A percentile compares a stretch with the other conserved stretches of the same genome.
These are phyloP conservation scores for Alauda arvensis DNA, from an alignment of 2,797 vertebrate genomes.

Conservation along the genomic window DNA sequence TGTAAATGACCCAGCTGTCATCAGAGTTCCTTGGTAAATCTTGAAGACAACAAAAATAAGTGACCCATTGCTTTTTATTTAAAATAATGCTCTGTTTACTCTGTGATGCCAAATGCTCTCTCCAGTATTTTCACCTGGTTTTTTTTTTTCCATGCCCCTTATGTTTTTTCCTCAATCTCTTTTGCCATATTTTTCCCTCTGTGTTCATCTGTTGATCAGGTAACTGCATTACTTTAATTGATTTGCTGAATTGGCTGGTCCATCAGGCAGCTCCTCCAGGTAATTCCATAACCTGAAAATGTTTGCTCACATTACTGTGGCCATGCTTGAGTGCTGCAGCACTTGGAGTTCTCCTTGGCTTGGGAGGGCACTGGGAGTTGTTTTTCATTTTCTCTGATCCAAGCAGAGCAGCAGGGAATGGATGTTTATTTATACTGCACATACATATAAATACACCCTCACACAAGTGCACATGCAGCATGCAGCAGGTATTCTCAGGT, in stretches of 20 bases:
- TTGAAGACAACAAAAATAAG: background rate
- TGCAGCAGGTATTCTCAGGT: background rate
- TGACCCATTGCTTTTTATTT: slow-evolving; percentile 15
- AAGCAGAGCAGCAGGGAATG: background rate
- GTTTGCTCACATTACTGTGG: background rate
- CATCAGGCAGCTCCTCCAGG: slow-evolving; percentile 20
- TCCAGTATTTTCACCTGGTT: background rate
- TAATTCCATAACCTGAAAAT: slow-evolving; percentile 13
- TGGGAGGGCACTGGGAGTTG: background rate
- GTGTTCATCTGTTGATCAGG: slow-evolving; percentile 9
- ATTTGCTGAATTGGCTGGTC: slow-evolving; percentile 9
- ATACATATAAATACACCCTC: background rate
- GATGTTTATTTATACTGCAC: background rate
- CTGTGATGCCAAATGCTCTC: background rate
- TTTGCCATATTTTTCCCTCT: background rate
- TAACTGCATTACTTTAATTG: slow-evolving; percentile 33
- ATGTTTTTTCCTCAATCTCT: background rate
- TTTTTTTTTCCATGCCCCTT: background rate
- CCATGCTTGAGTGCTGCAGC: background rate
- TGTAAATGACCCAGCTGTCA: background rate
- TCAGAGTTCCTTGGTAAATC: slow-evolving; percentile 5
- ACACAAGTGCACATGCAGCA: background rate
- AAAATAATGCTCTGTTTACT: background rate
- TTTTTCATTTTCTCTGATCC: background rate
- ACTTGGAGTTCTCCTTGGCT: background rate